A percentile compares a stretch with the other conserved stretches of the same genome.
phyloP scores from a whole-genome alignment of 2,888 invertebrate species.

The Ennomos erosarius region DNA sequence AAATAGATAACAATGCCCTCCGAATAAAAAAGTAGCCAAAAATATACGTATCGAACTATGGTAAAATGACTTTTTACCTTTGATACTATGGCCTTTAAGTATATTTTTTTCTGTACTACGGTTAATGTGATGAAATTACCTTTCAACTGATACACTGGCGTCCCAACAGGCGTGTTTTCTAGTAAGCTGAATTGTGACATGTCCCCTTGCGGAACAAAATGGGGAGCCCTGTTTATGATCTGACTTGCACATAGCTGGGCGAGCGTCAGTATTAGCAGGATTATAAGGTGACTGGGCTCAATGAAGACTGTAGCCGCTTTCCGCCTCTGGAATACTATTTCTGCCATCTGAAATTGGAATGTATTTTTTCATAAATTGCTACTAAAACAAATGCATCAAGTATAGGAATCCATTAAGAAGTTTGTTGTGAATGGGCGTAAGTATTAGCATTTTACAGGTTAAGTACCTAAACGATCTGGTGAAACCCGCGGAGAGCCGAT shows the following conservation, averaged over 20 bases:
- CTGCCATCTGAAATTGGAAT: conserved; percentile 70
- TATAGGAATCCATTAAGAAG: background rate
- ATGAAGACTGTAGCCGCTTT: conserved; percentile 65
- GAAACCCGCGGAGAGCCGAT: too few species aligned
- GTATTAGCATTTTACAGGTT: too few species aligned
- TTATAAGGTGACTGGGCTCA: conserved; percentile 66
- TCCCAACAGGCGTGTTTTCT: conserved; percentile 90
- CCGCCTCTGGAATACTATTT: conserved; percentile 72
- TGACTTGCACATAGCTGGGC: conserved; percentile 71
- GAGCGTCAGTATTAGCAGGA: conserved; percentile 61
- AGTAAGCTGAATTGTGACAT: conserved; percentile 90
- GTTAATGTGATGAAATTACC: conserved; percentile 65
- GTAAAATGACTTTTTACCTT: too few species aligned
- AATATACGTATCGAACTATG: too few species aligned
- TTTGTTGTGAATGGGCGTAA: too few species aligned
- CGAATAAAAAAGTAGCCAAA: too few species aligned
- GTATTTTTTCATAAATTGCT: too few species aligned
- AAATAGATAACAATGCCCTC: too few species aligned
- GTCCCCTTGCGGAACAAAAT: conserved; percentile 91
- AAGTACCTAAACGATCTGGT: too few species aligned
- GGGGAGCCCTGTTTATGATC: conserved; percentile 89
- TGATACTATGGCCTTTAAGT: too few species aligned
- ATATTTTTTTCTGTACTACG: too few species aligned
- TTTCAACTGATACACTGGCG: conserved; percentile 90
- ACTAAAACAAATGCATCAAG: too few species aligned